Conservation (phyloP, 2,797 vertebrate genomes). For the Catharus ustulatus region DNA sequence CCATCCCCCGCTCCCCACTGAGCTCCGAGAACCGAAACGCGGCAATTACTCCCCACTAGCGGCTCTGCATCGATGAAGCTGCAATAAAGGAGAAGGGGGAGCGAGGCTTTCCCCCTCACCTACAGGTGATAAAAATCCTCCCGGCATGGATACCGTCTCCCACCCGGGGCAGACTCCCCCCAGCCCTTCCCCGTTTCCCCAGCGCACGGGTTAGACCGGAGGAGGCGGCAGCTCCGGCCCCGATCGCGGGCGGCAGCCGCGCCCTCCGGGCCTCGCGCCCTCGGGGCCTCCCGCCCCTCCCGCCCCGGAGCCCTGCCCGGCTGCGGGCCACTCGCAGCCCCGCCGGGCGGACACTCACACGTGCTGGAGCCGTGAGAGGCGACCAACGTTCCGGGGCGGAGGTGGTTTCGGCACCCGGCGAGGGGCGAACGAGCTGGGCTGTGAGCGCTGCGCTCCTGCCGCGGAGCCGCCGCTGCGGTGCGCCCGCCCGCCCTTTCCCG, state of each 20-base stretch:
- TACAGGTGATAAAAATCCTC: not conserved
- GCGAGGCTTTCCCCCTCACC: not conserved
- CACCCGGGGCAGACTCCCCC: accelerated
- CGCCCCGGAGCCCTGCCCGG: not conserved
- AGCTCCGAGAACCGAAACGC: not conserved
- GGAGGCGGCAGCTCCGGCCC: not conserved
- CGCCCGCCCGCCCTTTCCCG: not conserved
- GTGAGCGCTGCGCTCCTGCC: not conserved
- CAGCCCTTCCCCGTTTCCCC: no score
- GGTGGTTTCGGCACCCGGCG: not conserved
- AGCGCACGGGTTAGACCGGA: not conserved
- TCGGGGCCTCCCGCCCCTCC: not conserved
- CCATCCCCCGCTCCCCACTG: not conserved
- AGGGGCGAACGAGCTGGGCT: accelerated
- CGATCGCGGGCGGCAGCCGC: not conserved
- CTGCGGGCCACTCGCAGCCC: not conserved
- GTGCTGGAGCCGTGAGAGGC: not conserved
- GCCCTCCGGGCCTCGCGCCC: not conserved
- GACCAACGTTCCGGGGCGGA: no score
- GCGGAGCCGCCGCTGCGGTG: not conserved
- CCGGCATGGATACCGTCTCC: not conserved
- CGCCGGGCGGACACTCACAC: not conserved
- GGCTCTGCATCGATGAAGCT: not conserved
- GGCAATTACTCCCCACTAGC: not conserved
- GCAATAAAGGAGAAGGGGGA: accelerated